Evolutionary conservation across 2,888 invertebrate genomes (phyloP), one percentile per base, ranked within the genome.

Genomic region (Andrena flavipes): DNA sequence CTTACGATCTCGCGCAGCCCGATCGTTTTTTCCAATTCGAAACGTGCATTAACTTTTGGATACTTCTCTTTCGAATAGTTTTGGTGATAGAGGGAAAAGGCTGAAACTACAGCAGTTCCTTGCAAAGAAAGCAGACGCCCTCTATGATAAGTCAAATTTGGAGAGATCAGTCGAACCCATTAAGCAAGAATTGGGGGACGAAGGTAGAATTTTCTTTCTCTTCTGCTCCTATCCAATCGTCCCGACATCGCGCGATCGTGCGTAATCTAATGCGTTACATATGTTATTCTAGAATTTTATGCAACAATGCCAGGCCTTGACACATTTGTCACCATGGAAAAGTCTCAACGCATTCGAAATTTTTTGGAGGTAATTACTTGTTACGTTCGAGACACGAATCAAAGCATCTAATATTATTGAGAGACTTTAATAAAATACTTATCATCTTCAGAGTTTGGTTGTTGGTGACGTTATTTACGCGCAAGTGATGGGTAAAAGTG

Each of bases 291-390:
- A 96, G 97, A 97, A 94, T 95, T 96, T 92, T 97, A 95, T 95
- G 97, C 97, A 26, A 95, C 97, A 86, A 96, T 98, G 95, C 98
- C 98, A 82, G 97, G 98, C 0, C 96, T 97, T 94, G 98, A 98
- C 94, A 96, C 96, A 71, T 98, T 97, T 93, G 95, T 98, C 89
- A 96, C 96, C 92, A 96, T 97, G 90, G 98, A 98, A 89, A 97
- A 97, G 90, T 95, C 96, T 23, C 97, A 96, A 76, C 95, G 97
- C 85, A 95, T 97, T 82, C 96, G 97, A 80, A 97, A 97, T 94
- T 97, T 98, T 92, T 96, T 97, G 95, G 96, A 97, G 95, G 98
- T 98, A 95, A 95, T 94, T 90, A 69, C 62, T 56, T 67, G 16
- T 74, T 62, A 33, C 51, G 30, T 26, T 54, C 33, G 26, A 33